These are phyloP conservation scores for Onychomys arenicola DNA, from an alignment of 2,797 vertebrate species.

Conservation along the genomic window DNA sequence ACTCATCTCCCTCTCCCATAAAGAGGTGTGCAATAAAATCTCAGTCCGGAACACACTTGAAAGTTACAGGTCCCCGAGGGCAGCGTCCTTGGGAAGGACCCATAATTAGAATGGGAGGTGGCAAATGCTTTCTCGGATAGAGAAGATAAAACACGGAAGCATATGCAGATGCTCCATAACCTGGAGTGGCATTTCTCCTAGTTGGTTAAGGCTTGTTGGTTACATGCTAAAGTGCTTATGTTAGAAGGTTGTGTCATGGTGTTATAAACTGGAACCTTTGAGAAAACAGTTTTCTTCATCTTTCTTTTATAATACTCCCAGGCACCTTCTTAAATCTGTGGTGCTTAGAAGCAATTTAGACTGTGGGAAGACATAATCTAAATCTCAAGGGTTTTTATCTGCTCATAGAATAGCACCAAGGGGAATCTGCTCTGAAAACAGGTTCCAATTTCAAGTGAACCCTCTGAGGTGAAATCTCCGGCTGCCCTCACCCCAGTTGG, in stretches of 20 bases:
- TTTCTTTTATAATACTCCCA: neutral
- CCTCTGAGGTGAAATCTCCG: neutral
- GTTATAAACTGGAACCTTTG: neutral
- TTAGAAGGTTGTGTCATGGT: neutral
- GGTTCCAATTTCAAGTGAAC: neutral
- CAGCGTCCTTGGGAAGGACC: neutral
- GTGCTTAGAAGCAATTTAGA: constrained; percentile 19
- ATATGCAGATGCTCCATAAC: neutral
- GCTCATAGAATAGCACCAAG: neutral
- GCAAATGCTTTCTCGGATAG: neutral
- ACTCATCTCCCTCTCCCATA: neutral
- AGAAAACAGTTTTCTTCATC: neutral
- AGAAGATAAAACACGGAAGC: neutral
- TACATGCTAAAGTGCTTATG: neutral
- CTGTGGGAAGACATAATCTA: neutral
- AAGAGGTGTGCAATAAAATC: neutral
- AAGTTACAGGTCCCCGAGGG: neutral
- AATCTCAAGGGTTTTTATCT: neutral
- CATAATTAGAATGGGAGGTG: neutral
- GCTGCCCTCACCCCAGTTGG: neutral
- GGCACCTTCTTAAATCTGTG: constrained; percentile 17
- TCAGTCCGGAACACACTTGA: neutral
- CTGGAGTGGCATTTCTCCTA: neutral
- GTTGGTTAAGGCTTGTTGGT: neutral
- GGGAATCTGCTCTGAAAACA: neutral